These are phyloP conservation scores for Plebejus anna DNA, from an alignment of 2,888 invertebrate species.

Conservation along the genomic window DNA sequence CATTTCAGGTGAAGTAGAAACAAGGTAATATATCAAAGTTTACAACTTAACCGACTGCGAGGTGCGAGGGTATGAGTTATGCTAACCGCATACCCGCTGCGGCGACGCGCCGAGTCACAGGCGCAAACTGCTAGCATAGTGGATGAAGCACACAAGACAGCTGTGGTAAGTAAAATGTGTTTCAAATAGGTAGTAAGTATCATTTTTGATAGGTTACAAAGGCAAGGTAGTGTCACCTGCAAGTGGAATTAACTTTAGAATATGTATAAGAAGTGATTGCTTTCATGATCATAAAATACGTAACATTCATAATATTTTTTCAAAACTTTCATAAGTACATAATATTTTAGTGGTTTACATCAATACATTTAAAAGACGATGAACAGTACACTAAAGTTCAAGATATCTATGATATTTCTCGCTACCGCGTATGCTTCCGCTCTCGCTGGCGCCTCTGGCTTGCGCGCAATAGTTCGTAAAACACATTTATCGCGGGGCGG, in stretches of 20 bases:
- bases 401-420: not conserved
- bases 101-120: conserved; percentile 34
- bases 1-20: conserved; percentile 58
- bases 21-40: conserved; percentile 71
- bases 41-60: conserved; percentile 67
- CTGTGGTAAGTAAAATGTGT: too few relatives aligned
- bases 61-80: conserved; percentile 72
- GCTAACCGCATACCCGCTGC: conserved; percentile 62
- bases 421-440: not conserved
- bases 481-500: conserved; percentile 65
- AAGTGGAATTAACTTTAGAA: too few relatives aligned
- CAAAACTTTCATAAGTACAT: too few relatives aligned
- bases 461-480: conserved; percentile 40
- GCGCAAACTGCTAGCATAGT: conserved; percentile 35
- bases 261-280: too few relatives aligned
- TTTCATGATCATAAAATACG: too few relatives aligned
- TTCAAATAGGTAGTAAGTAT: not conserved
- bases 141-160: not conserved
- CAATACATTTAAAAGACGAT: too few relatives aligned
- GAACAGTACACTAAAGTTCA: too few relatives aligned
- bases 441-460: conserved; percentile 37
- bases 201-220: not conserved
- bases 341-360: too few relatives aligned
- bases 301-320: too few relatives aligned
- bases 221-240: too few relatives aligned